phyloP scores from a whole-genome alignment of 2,113 vertebrate species.

The Australoheros scitulus region DNA sequence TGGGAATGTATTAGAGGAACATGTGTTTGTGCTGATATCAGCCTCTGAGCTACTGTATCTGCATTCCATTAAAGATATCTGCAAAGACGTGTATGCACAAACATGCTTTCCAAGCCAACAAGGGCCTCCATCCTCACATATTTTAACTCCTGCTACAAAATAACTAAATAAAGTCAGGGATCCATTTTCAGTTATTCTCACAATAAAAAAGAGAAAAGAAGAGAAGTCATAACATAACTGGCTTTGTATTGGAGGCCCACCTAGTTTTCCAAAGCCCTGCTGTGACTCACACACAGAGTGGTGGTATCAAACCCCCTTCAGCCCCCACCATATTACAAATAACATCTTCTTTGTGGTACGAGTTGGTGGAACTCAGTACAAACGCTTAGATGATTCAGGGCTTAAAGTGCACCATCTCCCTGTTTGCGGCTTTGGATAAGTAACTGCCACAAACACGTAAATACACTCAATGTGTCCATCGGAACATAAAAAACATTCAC shows the following conservation, averaged over 20 bases:
- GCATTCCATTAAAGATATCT: neutral
- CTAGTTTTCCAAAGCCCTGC: slow-evolving; percentile 45
- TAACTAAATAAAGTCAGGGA: neutral
- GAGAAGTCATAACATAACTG: slow-evolving; percentile 30
- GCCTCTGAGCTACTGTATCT: neutral
- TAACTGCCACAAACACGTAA: neutral
- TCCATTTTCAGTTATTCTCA: neutral
- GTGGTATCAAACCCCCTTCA: slow-evolving; percentile 46
- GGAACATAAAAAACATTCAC: slow-evolving; percentile 11
- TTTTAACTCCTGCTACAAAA: neutral
- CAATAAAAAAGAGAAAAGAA: neutral
- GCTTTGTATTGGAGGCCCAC: slow-evolving; percentile 41
- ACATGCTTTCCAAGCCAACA: neutral
- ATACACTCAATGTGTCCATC: neutral
- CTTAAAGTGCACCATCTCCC: neutral
- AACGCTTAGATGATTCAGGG: neutral
- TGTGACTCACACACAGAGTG: slow-evolving; percentile 63
- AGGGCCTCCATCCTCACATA: neutral
- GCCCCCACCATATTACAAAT: neutral
- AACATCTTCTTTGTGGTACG: slow-evolving; percentile 1
- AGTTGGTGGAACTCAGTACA: neutral
- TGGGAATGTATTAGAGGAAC: neutral
- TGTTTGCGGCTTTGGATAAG: neutral
- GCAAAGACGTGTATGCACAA: neutral
- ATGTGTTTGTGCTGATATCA: neutral